Evolutionary conservation across 2,888 invertebrate species (phyloP), one percentile per base, ranked within the genome.

Genomic region (Coremacera marginata): DNA sequence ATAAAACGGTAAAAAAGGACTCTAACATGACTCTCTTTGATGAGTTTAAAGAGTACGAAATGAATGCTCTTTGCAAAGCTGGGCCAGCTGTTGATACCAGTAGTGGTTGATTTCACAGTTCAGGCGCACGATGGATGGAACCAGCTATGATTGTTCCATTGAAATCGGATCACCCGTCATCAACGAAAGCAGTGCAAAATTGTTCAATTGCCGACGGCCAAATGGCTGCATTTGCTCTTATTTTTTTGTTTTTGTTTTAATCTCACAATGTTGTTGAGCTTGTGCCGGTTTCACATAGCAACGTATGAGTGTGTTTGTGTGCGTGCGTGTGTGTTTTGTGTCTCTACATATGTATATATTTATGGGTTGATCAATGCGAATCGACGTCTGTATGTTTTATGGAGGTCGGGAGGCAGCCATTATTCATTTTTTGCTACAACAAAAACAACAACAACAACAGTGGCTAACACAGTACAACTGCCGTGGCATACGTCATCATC

Each of bases 361-460:
- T 86, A 84, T 86, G 85, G 84, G 87, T 82, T 84, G 86, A 87
- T 87, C 86, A 84, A 85, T 84, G 86, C 83, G 85, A 86, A 85
- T 88, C 88, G 85, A 86, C 85, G 82, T 82, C 82, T 84, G 84
- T 84, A 83, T 87, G 86, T 83, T 85, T 82, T 86, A 84, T 86
- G 86, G 85, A 83, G 84, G 84, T 84, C 84, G 84, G 80, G 82
- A 83, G 85, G 86, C 88, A 86, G 89, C 88, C 89, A 89, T 89
- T 89, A 88, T 86, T 88, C 87, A 89, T 88, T 86, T 85, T 84
- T 82, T 80, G 82, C 81, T 51, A 63, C 73, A 73, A 51, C 63
- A 74, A 67, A 34, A 67, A 67, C 19, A 44, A 67, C 7, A 73
- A 60, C 77, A 80, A 78, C 76, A 78, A 77, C 77, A 65, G 62